phyloP scores from a whole-genome alignment of 2,797 vertebrate species.

The Tympanoctomys barrerae region DNA sequence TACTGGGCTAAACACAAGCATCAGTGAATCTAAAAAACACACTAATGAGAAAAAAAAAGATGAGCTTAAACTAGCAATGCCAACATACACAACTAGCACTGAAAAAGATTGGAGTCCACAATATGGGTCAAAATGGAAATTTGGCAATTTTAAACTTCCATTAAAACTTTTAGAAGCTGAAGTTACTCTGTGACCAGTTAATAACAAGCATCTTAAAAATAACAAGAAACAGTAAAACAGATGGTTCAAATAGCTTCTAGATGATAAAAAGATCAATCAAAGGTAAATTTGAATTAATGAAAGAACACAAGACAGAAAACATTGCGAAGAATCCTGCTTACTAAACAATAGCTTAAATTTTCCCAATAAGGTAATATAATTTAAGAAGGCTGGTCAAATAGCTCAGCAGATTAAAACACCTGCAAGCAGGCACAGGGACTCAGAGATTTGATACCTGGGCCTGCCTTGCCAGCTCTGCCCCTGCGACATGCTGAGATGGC shows the following conservation, averaged over 20 bases:
- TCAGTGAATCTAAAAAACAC: no score
- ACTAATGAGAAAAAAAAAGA: not conserved
- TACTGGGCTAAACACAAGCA: no score
- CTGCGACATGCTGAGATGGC: no score
- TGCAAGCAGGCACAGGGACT: no score
- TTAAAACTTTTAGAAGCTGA: not conserved
- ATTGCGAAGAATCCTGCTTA: not conserved
- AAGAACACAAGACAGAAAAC: not conserved
- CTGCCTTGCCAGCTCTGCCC: no score
- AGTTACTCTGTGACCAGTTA: not conserved
- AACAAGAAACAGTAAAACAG: not conserved
- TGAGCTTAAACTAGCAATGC: not conserved
- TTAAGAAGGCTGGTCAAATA: not conserved
- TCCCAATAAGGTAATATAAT: not conserved
- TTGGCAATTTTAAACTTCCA: not conserved
- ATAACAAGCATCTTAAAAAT: not conserved
- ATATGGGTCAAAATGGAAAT: not conserved
- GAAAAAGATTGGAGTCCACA: not conserved
- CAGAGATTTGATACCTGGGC: no score
- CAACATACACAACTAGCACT: not conserved
- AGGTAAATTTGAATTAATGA: not conserved
- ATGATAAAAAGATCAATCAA: not conserved
- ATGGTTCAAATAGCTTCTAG: not conserved
- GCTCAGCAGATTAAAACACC: no score
- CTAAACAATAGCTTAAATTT: not conserved